Evolutionary conservation across 1,140 invertebrate genomes (phyloP).

Genomic region (Lasioglossum albipes): DNA sequence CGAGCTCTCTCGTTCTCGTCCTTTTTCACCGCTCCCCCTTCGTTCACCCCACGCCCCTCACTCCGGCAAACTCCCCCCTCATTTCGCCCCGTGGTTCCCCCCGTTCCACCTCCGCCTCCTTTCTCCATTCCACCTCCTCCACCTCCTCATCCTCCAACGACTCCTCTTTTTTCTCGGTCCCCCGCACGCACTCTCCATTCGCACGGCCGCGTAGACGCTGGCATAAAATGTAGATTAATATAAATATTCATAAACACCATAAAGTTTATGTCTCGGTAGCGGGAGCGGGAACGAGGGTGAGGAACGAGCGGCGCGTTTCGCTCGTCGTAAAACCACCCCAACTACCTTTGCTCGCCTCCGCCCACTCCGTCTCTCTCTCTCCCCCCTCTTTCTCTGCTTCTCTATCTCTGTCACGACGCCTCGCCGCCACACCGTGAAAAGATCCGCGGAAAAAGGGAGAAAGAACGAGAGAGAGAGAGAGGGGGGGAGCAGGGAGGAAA

Average conservation of each 20-base stretch:
- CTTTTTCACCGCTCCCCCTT: slow-evolving; percentile 23
- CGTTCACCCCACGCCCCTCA: not conserved
- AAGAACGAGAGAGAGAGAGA: not conserved
- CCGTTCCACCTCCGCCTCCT: too few relatives aligned
- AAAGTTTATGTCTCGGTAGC: slow-evolving; percentile 73
- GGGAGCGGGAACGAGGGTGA: slow-evolving; percentile 38
- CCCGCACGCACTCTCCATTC: slow-evolving; percentile 33
- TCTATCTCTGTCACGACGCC: too few relatives aligned
- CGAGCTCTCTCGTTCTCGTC: slow-evolving; percentile 46
- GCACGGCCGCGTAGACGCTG: slow-evolving; percentile 53
- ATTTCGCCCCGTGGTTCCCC: not conserved
- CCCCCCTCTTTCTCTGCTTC: not conserved
- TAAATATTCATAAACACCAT: slow-evolving; percentile 78
- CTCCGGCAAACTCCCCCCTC: not conserved
- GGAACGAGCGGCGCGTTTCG: slow-evolving; percentile 62
- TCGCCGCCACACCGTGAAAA: slow-evolving; percentile 11
- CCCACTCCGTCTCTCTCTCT: slow-evolving; percentile 3
- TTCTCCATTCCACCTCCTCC: slow-evolving; percentile 12
- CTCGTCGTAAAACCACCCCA: slow-evolving; percentile 72
- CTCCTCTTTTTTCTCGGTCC: not conserved
- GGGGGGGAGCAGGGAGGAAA: not conserved
- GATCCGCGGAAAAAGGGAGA: slow-evolving; percentile 26
- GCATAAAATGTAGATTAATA: slow-evolving; percentile 77
- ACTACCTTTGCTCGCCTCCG: slow-evolving; percentile 33
- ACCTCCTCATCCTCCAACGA: not conserved